These are phyloP conservation scores for Cariama cristata DNA, from an alignment of 2,113 vertebrate genomes.

Conservation along the genomic window DNA sequence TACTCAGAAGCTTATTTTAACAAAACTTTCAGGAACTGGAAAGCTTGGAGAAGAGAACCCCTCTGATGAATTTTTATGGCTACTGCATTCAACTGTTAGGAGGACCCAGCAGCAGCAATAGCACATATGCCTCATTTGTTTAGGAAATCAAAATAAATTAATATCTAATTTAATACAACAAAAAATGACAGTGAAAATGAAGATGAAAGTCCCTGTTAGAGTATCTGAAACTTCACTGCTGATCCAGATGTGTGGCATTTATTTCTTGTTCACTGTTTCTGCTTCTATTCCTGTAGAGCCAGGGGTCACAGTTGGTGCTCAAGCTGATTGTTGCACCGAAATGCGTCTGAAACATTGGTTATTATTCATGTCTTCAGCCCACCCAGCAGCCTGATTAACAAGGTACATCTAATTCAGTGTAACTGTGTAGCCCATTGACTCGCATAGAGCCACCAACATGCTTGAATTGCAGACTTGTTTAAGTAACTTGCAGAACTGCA, in stretches of 20 bases:
- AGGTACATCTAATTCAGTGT: neutral
- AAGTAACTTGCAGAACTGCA: neutral
- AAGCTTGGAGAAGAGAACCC: neutral
- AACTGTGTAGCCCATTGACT: neutral
- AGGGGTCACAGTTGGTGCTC: neutral
- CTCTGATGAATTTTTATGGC: neutral
- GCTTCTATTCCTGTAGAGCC: neutral
- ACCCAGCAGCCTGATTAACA: neutral
- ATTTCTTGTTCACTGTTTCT: neutral
- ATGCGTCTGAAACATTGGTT: neutral
- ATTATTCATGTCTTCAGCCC: neutral
- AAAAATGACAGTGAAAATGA: neutral
- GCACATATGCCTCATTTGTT: neutral
- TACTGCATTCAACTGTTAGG: neutral
- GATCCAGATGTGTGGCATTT: neutral
- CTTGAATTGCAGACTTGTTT: neutral
- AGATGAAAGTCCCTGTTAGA: neutral
- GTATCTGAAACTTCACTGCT: neutral
- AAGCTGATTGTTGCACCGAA: neutral
- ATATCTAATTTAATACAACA: neutral
- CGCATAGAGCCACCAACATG: neutral
- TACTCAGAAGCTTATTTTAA: slow-evolving; percentile 22
- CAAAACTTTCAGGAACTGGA: neutral
- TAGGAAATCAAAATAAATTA: neutral
- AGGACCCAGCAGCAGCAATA: neutral